A percentile compares a stretch with the other conserved stretches of the same genome.
phyloP scores from a whole-genome alignment of 2,797 vertebrate genomes.

The Dryobates pubescens region DNA sequence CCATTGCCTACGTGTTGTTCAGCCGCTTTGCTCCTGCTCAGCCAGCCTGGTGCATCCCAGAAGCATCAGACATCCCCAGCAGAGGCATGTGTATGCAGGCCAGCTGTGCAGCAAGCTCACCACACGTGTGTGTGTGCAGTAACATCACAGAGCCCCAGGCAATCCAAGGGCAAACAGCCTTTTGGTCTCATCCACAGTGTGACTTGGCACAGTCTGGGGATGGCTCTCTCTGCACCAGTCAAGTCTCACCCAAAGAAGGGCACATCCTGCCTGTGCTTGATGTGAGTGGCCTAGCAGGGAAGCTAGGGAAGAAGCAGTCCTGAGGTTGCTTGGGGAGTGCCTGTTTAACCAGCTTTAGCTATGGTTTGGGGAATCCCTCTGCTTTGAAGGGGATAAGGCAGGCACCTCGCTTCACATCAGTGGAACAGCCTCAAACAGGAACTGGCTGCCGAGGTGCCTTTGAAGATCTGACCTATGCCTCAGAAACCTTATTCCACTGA shows the following conservation, averaged over 20 bases:
- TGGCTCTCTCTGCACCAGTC: neutral
- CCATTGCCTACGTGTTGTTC: neutral
- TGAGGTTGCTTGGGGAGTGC: neutral
- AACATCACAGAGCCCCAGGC: neutral
- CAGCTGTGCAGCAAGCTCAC: slow-evolving; percentile 2
- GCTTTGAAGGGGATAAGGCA: neutral
- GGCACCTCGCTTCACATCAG: neutral
- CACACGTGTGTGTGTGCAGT: neutral
- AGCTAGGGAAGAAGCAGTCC: neutral
- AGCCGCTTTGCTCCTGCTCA: slow-evolving; percentile 15
- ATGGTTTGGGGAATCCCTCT: neutral
- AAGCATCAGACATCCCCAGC: slow-evolving; percentile 8
- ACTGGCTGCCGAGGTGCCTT: neutral
- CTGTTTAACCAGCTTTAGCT: neutral
- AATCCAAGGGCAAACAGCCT: neutral
- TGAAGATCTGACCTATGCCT: slow-evolving; percentile 48
- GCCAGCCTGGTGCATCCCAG: neutral
- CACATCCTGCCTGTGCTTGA: neutral
- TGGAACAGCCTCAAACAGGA: neutral
- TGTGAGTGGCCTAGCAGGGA: neutral
- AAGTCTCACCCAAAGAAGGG: neutral
- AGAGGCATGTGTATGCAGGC: neutral
- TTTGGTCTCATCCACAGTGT: neutral
- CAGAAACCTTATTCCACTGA: slow-evolving; percentile 42
- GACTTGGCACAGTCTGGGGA: neutral